Percentiles rank a stretch among this genome's conserved stretches.
These are phyloP conservation scores for Chanos chanos DNA, from an alignment of 2,797 vertebrate genomes.

Conservation along the genomic window DNA sequence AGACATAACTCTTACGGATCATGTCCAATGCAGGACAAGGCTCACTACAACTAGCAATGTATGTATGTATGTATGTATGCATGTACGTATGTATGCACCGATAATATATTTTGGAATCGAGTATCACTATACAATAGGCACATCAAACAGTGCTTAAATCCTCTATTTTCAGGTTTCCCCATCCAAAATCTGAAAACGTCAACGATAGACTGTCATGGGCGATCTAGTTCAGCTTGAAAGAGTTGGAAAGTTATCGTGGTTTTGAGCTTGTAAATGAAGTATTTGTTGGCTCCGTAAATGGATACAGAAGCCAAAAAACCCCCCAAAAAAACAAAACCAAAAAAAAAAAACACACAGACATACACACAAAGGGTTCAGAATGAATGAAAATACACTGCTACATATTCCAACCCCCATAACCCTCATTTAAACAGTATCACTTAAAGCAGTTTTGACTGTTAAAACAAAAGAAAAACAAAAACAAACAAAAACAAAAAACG, in stretches of 20 bases:
- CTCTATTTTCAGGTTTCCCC: slow-evolving; percentile 41
- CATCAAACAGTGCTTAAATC: slow-evolving; percentile 45
- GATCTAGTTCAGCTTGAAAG: neutral
- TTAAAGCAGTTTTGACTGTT: neutral
- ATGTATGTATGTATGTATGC: too few species aligned
- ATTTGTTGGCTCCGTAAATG: too few species aligned
- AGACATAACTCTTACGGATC: slow-evolving; percentile 60
- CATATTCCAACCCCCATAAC: slow-evolving; percentile 1
- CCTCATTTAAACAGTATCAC: neutral
- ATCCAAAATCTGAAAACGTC: slow-evolving; percentile 23
- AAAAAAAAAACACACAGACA: too few species aligned
- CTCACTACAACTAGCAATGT: slow-evolving; percentile 50
- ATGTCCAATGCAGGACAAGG: slow-evolving; percentile 60
- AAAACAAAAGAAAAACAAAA: neutral
- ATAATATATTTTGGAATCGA: slow-evolving; percentile 37
- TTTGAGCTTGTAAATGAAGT: too few species aligned
- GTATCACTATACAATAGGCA: slow-evolving; percentile 60
- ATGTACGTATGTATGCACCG: too few species aligned
- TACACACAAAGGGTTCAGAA: too few species aligned
- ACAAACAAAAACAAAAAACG: neutral
- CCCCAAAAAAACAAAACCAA: too few species aligned
- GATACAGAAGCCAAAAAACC: too few species aligned
- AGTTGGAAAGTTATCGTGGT: too few species aligned
- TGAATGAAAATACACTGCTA: neutral
- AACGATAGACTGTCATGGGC: neutral